A percentile compares a stretch with the other conserved stretches of the same genome.
Conservation (phyloP, 2,888 invertebrate species). For the Cyclophora punctaria region DNA sequence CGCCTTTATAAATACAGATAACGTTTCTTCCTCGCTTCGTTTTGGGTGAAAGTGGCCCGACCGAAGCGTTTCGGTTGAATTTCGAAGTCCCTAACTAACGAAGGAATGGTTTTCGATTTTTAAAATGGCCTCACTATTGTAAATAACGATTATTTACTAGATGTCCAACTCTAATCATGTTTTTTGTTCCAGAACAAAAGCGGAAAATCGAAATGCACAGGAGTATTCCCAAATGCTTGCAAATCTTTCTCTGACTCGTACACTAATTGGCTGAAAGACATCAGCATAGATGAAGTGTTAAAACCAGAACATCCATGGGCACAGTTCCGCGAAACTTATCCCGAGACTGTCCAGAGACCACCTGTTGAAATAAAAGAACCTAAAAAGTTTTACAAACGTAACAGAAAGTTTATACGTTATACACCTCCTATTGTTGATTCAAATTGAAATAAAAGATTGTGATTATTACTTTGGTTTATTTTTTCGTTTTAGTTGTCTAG, state of each 20-base stretch:
- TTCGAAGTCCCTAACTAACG: no score
- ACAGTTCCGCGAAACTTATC: constrained; percentile 70
- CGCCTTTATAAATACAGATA: no score
- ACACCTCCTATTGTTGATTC: constrained; percentile 17
- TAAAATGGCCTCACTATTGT: no score
- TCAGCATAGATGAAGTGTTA: constrained; percentile 54
- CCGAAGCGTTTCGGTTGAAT: no score
- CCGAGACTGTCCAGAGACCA: constrained; percentile 51
- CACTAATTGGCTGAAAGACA: constrained; percentile 47
- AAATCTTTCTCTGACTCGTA: constrained; percentile 45
- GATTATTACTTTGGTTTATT: no score
- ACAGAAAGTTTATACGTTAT: constrained; percentile 42
- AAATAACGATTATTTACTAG: no score
- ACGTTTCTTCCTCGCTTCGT: no score
- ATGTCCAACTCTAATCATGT: no score
- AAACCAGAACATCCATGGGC: constrained; percentile 77
- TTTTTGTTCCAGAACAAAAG: constrained; percentile 40
- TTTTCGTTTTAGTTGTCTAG: no score
- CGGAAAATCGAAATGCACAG: constrained; percentile 28
- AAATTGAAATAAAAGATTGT: no score
- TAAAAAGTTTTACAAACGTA: constrained; percentile 53
- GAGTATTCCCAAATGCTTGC: constrained; percentile 49
- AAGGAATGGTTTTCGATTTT: no score
- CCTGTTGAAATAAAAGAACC: constrained; percentile 45
- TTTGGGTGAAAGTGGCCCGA: no score